Base-by-base conservation (phyloP, 2,888 invertebrate genomes). In the Calameuta pallipes region DNA sequence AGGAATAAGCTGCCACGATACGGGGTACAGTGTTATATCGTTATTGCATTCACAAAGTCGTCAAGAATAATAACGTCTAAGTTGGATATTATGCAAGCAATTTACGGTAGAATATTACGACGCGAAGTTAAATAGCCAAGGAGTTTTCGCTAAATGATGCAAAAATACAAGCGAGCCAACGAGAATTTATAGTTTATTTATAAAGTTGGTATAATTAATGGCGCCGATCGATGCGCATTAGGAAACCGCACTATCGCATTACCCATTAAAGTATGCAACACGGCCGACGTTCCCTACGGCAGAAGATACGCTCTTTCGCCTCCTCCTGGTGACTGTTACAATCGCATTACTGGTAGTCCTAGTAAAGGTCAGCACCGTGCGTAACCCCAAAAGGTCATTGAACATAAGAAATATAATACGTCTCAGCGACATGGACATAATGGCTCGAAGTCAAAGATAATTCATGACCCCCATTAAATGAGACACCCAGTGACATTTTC, bases 221-320 rank as follows among this genome's bases (percentile, higher is more conserved):
- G 81, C 81, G 36, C 36, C 81, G 77, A 87, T 86, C 85, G 80
- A 75, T 75, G 80, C 76, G 79, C 83, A 84, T 85, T 86, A 84
- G 83, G 82, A 83, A 82, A 83, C 77, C 74, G 76, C 79, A 80
- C 73, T 83, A 84, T 84, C 81, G 78, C 73, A 68, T 82, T 80
- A 81, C 82, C 81, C 82, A 80, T 87, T 84, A 83, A 82, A 34
- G 80, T 82, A 81, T 85, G 78, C 82, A 80, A 76, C 77, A 76
- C 77, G 81, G 78, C 77, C 75, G 80, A 84, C 76, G 83, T 81
- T 81, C 77, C 69, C 30, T 34, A 33, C 74, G 73, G 37, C n/a
- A 35, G n/a, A 73, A 76, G 31, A 69, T 73, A 56, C 34, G 36
- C 23, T 41, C n/a, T 70, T 34, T 74, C 36, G 30, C 12, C 11